Evolutionary conservation across 2,888 invertebrate genomes (phyloP), one percentile per base, ranked within the genome.

Genomic region (Watsonalla binaria): DNA sequence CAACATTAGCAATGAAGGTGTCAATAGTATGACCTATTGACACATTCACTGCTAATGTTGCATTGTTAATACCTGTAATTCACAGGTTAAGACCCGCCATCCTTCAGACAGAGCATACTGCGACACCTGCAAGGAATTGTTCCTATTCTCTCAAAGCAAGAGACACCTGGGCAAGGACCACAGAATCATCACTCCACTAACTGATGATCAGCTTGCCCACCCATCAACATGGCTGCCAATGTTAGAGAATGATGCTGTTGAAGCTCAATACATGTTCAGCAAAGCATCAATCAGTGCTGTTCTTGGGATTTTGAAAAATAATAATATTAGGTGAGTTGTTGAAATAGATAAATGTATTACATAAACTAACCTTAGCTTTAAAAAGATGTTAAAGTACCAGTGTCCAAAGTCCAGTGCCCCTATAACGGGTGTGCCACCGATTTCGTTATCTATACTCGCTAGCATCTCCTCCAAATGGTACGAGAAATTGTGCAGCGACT

Each of bases 211-310:
- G 59, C 78, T 96, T 24, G 68, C 72, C 4, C 89, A 92, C 63
- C 95, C 96, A 0, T 93, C 95, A 0, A 90, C 92, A 54, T 91
- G 96, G 71, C 78, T 98, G 8, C 91, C 92, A 35, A 93, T 96
- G 0, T 73, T 95, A 11, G 93, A 94, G 48, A 93, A 95, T 82
- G 93, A 95, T 51, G 95, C 95, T 63, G 94, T 93, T 33, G 96
- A 97, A 83, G 98, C 98, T 0, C 98, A 98, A 80, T 98, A 96
- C 80, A 92, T 97, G 66, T 98, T 98, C 81, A 92, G 95, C 2
- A 90, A 93, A 59, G 92, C 92, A 59, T 92, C 96, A 34, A 91
- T 94, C 5, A 70, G 90, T 9, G 93, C 95, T 59, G 92, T 97
- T 13, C 74, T 93, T 9, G 89, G 92, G 15, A 93, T 94, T 64